phyloP scores from a whole-genome alignment of 1,140 invertebrate species.

The Acyrthosiphon pisum region DNA sequence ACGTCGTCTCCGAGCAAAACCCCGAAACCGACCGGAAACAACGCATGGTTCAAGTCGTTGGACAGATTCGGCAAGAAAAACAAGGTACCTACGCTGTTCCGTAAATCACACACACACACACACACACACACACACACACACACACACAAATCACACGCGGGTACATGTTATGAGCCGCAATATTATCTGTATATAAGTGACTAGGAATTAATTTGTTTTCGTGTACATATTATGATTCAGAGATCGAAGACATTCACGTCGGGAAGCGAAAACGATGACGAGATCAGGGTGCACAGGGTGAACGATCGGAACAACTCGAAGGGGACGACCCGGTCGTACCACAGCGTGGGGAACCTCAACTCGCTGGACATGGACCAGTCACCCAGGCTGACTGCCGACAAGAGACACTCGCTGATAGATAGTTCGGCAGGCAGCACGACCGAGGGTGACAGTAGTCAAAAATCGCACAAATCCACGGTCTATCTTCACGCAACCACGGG shows the following conservation, averaged over 20 bases:
- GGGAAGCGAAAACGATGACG: slow-evolving; percentile 56
- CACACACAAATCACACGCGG: too few species aligned
- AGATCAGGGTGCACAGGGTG: slow-evolving; percentile 39
- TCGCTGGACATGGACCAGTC: slow-evolving; percentile 59
- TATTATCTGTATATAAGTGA: background rate
- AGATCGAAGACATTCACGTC: slow-evolving; percentile 52
- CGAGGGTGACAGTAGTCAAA: slow-evolving; percentile 79
- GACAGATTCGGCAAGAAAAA: slow-evolving; percentile 69
- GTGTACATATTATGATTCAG: background rate
- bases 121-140: background rate
- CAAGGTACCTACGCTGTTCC: slow-evolving; percentile 61
- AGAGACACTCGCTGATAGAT: slow-evolving; percentile 55
- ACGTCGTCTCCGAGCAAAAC: slow-evolving; percentile 20
- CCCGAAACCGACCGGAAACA: background rate
- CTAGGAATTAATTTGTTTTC: background rate
- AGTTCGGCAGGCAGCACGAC: slow-evolving; percentile 68
- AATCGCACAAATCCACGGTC: slow-evolving; percentile 79
- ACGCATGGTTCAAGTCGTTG: slow-evolving; percentile 73
- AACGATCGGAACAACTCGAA: background rate
- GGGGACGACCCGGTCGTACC: slow-evolving; percentile 28
- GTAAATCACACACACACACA: background rate
- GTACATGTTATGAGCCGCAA: too few species aligned
- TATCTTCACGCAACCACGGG: slow-evolving; percentile 81
- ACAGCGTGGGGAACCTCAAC: slow-evolving; percentile 49
- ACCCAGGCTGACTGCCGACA: slow-evolving; percentile 62